Conservation (phyloP, 1,140 invertebrate genomes). For the Nephotettix cincticeps region DNA sequence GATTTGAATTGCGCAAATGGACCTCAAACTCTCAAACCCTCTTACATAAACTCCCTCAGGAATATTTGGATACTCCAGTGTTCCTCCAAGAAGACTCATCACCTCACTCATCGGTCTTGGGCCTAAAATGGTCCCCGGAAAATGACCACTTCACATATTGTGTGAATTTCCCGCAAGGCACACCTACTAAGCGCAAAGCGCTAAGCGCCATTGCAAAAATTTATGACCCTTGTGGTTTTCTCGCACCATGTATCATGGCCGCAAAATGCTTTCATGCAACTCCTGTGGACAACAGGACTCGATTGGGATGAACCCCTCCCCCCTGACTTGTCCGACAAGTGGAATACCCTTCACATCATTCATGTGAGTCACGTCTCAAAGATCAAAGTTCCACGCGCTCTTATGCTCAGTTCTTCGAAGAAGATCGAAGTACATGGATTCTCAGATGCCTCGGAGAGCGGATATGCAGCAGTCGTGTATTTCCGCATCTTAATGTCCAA, state of each 20-base stretch:
- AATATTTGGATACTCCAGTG: neutral
- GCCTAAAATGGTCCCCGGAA: neutral
- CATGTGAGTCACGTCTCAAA: neutral
- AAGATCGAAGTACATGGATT: neutral
- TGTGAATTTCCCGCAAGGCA: neutral
- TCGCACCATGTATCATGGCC: conserved; percentile 41
- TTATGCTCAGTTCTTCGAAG: neutral
- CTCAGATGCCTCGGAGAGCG: neutral
- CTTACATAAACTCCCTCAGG: neutral
- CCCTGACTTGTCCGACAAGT: neutral
- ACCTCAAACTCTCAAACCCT: neutral
- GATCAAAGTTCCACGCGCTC: neutral
- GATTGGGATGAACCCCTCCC: neutral
- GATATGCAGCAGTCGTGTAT: neutral
- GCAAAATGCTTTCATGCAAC: neutral
- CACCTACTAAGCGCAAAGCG: neutral
- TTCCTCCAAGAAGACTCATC: neutral
- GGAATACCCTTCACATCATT: neutral
- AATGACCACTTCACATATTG: too few relatives aligned
- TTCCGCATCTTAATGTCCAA: neutral
- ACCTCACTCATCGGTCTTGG: neutral
- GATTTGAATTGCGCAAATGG: neutral
- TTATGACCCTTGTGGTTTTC: conserved; percentile 43
- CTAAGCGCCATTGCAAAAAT: conserved; percentile 36
- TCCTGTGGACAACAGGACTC: neutral